phyloP scores from a whole-genome alignment of 2,797 vertebrate genomes.

The Nannoperca obscura region DNA sequence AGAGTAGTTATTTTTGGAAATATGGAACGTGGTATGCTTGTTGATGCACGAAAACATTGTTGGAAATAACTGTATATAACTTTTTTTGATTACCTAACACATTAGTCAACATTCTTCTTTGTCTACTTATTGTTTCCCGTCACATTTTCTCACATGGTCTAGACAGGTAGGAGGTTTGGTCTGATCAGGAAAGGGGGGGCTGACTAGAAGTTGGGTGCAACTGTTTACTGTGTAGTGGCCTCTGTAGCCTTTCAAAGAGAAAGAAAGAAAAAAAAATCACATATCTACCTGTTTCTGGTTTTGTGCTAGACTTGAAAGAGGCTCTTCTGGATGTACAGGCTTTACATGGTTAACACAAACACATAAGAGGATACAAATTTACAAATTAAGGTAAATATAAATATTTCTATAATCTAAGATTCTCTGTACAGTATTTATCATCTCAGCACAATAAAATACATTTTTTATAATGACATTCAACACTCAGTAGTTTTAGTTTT shows the following conservation, averaged over 20 bases:
- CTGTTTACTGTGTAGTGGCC: neutral
- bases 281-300: neutral
- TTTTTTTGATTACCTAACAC: constrained; percentile 6
- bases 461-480: constrained; percentile 7
- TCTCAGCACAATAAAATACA: neutral
- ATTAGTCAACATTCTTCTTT: neutral
- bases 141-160: constrained; percentile 43
- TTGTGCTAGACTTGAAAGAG: neutral
- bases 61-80: neutral
- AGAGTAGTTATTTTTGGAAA: neutral
- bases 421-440: neutral
- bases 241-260: neutral
- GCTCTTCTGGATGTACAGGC: neutral
- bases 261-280: neutral
- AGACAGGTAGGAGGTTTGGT: constrained; percentile 40
- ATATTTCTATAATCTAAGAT: neutral
- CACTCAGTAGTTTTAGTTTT: neutral
- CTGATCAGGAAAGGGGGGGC: neutral
- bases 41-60: neutral
- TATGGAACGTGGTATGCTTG: neutral
- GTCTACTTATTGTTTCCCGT: constrained; percentile 20
- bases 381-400: constrained; percentile 15
- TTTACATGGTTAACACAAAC: neutral
- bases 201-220: neutral
- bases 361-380: neutral